Evolutionary conservation across 2,888 invertebrate species (phyloP).

Genomic region (Diarsia rubi): DNA sequence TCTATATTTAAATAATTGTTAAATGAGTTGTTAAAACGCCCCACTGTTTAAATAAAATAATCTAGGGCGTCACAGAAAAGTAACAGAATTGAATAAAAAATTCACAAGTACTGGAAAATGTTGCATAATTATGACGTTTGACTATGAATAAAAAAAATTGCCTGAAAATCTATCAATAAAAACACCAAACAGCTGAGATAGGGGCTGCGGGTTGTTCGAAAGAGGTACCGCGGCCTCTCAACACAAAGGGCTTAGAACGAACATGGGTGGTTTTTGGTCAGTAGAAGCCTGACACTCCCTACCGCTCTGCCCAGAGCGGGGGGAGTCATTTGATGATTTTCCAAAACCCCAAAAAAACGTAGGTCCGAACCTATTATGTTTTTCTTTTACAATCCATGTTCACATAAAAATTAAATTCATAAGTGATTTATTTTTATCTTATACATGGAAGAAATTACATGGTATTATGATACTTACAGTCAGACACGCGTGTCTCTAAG

Average conservation of each 20-base stretch:
- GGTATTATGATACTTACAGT: slow-evolving; percentile 36
- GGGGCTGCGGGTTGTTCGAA: too few relatives aligned
- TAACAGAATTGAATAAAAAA: background rate
- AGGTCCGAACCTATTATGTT: background rate
- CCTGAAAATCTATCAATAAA: too few relatives aligned
- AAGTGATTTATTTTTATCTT: slow-evolving; percentile 7
- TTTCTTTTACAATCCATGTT: background rate
- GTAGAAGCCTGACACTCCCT: too few relatives aligned
- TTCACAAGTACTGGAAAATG: background rate
- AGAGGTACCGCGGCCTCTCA: too few relatives aligned
- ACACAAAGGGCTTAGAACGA: too few relatives aligned
- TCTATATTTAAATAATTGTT: slow-evolving; percentile 42
- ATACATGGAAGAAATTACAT: slow-evolving; percentile 5
- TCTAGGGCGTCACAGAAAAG: background rate
- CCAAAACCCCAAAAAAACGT: too few relatives aligned
- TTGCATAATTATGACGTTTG: background rate
- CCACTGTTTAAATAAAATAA: too few relatives aligned
- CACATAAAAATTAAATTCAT: background rate
- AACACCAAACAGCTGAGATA: too few relatives aligned
- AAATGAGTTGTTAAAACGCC: background rate
- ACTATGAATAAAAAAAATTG: background rate
- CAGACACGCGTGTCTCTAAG: slow-evolving; percentile 18
- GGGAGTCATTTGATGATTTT: too few relatives aligned
- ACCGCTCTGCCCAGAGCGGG: too few relatives aligned
- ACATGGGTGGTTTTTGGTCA: too few relatives aligned